These are phyloP conservation scores for Deladenus siricidicola DNA, from an alignment of 2,888 invertebrate species.

Conservation along the genomic window DNA sequence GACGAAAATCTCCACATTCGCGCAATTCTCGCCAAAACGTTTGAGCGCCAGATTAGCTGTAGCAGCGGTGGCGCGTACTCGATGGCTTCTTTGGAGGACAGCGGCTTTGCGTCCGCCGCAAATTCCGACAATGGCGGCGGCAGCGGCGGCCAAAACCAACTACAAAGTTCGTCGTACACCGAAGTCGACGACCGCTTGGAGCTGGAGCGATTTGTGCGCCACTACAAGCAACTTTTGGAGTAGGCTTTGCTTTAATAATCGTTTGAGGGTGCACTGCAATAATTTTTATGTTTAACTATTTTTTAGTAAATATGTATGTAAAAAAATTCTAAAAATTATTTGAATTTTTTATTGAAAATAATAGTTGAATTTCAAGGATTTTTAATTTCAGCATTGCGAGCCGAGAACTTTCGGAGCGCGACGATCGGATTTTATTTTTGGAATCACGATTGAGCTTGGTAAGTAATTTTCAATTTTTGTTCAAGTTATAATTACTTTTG, in stretches of 20 bases:
- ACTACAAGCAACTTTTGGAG: conserved; percentile 6
- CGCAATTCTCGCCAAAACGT: conserved; percentile 34
- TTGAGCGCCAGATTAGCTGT: conserved; percentile 40
- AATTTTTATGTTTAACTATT: too few species aligned
- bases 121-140: conserved; percentile 20
- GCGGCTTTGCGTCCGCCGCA: conserved; percentile 10
- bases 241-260: conserved; percentile 1
- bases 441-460: conserved; percentile 8
- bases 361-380: conserved; percentile 5
- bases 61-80: too few species aligned
- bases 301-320: too few species aligned
- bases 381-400: conserved; percentile 4
- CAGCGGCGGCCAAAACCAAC: too few species aligned
- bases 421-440: conserved; percentile 10
- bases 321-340: too few species aligned
- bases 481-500: too few species aligned
- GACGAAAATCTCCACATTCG: conserved; percentile 38
- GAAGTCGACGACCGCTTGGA: conserved; percentile 14
- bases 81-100: too few species aligned
- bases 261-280: background rate
- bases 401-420: conserved; percentile 9
- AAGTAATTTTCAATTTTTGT: conserved; percentile 6
- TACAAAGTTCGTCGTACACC: conserved; percentile 4
- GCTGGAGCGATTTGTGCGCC: conserved; percentile 13
- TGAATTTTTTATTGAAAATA: conserved; percentile 1